phyloP scores from a whole-genome alignment of 2,888 invertebrate species.

The Stenichneumon culpator region DNA sequence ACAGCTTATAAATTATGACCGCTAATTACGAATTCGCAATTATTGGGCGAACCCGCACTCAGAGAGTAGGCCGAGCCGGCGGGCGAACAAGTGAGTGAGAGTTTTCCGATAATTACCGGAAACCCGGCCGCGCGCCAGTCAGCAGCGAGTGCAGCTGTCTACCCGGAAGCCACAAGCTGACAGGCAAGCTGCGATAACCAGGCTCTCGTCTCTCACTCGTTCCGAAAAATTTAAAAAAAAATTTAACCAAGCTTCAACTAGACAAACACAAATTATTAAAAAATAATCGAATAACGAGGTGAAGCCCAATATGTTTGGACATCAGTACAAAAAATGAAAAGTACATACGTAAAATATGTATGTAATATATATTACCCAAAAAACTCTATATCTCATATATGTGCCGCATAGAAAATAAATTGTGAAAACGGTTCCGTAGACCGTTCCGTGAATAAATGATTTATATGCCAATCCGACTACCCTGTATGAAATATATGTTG shows the following conservation, averaged over 20 bases:
- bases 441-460: no score
- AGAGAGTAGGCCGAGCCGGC: background rate
- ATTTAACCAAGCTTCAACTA: background rate
- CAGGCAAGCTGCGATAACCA: conserved; percentile 54
- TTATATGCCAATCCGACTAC: no score
- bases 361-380: no score
- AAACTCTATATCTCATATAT: no score
- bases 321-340: no score
- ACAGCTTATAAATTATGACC: conserved; percentile 67
- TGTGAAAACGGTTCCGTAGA: no score
- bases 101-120: conserved; percentile 72
- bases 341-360: no score
- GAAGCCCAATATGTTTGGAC: background rate
- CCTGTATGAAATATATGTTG: no score
- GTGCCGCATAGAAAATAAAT: no score
- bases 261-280: background rate
- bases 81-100: conserved; percentile 43
- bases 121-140: conserved; percentile 53
- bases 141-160: conserved; percentile 63
- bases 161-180: conserved; percentile 62
- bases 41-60: conserved; percentile 58
- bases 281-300: background rate
- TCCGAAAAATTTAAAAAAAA: background rate
- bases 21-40: conserved; percentile 71
- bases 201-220: conserved; percentile 35